Base-by-base conservation (phyloP, 2,888 invertebrate genomes). In the Drosophila testacea region DNA sequence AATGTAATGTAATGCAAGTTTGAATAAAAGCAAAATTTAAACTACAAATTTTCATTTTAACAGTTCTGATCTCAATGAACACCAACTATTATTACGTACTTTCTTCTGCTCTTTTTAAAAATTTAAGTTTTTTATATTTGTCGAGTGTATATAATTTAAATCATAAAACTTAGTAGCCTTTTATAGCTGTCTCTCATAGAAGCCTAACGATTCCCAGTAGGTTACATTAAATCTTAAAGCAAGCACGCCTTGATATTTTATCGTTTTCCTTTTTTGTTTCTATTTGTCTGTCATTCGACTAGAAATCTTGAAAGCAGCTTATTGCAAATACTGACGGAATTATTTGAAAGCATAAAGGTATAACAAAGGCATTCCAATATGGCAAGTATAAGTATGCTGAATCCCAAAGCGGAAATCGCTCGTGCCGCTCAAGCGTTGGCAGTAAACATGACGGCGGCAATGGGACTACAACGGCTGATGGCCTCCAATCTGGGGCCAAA, bases 381-480 rank as follows among this genome's bases (percentile, higher is more conserved):
- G 98, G 94, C 98, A 89, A 97, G 98, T 73, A 97, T 98, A 89
- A 96, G 97, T 93, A 94, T 97, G 89, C 94, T 98, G 87, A 99
- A 99, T 94, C 99, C 99, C 9, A 99, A 99, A 95, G 99, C 99
- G 86, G 99, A 99, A 94, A 96, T 98, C 90, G 99, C 99, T 27
- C 90, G 98, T 86, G 98, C 99, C 46, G 96, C 98, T 4, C 98
- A 98, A 92, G 99, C 99, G 46, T 93, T 99, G 81, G 97, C 98
- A 46, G 95, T 99, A 41, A 99, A 99, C 92, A 98, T 98, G 89
- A 96, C 97, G n/a, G 99, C 98, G 6, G 99, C 99, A 11, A 97
- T 97, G 93, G 99, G 99, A 54, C 96, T 99, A 81, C 98, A 99
- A 93, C 99, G 99, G 95, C 98, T 99, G 50, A 97, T 99, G 96